A percentile compares a stretch with the other conserved stretches of the same genome.
These are phyloP conservation scores for Lasioglossum albipes DNA, from an alignment of 1,140 invertebrate species.

Conservation along the genomic window DNA sequence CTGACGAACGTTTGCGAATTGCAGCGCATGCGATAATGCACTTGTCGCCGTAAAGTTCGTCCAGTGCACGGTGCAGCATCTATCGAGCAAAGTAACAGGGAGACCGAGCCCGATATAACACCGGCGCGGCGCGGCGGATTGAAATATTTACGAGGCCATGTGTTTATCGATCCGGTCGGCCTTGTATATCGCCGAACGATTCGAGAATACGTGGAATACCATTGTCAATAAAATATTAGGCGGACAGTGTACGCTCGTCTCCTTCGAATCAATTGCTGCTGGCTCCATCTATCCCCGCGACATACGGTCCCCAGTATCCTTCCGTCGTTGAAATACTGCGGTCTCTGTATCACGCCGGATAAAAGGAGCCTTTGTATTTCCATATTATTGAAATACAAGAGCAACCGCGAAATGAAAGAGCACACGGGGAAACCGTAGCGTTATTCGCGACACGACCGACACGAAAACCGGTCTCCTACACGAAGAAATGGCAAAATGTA, in stretches of 20 bases:
- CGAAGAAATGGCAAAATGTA: neutral
- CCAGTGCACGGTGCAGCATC: neutral
- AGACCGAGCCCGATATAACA: constrained; percentile 19
- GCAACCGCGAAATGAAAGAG: neutral
- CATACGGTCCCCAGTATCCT: neutral
- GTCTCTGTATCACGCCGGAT: neutral
- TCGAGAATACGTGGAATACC: constrained; percentile 16
- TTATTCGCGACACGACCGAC: neutral
- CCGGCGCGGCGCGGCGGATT: constrained; percentile 5
- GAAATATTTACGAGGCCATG: constrained; percentile 52
- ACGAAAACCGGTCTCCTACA: neutral
- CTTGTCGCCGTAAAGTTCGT: constrained; percentile 34
- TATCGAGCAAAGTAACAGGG: constrained; percentile 16
- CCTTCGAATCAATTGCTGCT: neutral
- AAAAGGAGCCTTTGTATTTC: neutral
- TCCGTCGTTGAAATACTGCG: neutral
- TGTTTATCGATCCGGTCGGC: constrained; percentile 46
- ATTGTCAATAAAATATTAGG: constrained; percentile 54
- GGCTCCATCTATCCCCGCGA: neutral
- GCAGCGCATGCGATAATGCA: constrained; percentile 13
- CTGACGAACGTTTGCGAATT: neutral
- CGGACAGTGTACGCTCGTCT: constrained; percentile 25
- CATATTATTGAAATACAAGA: constrained; percentile 3
- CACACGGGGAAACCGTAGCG: neutral
- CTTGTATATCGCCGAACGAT: constrained; percentile 8